phyloP scores from a whole-genome alignment of 1,140 invertebrate species.

The Branchinecta lynchi region DNA sequence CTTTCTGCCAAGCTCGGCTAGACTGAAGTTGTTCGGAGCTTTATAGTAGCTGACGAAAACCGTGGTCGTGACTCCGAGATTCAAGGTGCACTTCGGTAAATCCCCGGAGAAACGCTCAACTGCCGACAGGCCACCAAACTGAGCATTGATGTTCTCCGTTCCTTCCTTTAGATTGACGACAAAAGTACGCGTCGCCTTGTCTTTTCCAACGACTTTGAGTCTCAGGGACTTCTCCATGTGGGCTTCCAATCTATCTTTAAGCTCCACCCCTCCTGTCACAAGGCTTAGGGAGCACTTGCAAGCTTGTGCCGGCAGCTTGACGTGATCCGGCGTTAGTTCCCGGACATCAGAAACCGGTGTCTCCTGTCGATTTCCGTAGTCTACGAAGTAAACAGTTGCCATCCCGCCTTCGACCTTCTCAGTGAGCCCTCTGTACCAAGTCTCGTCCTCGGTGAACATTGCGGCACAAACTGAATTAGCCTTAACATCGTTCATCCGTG shows the following conservation, averaged over 20 bases:
- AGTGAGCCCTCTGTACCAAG: constrained; percentile 66
- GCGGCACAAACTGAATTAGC: constrained; percentile 50
- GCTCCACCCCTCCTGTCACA: constrained; percentile 39
- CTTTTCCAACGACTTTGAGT: constrained; percentile 34
- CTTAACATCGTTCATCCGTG: constrained; percentile 25
- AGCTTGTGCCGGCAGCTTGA: constrained; percentile 49
- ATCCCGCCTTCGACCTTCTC: constrained; percentile 47
- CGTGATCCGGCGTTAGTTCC: constrained; percentile 45
- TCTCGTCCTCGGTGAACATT: constrained; percentile 49
- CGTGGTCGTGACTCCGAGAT: background rate
- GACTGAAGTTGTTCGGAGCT: background rate
- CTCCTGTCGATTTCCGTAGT: constrained; percentile 52
- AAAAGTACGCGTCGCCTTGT: background rate
- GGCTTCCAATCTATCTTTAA: constrained; percentile 29
- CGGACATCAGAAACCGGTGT: constrained; percentile 39
- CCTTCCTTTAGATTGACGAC: background rate
- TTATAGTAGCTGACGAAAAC: background rate
- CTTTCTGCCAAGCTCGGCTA: background rate
- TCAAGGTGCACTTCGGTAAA: background rate
- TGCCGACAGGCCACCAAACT: background rate
- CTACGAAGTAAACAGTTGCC: constrained; percentile 58
- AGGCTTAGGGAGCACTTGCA: constrained; percentile 44
- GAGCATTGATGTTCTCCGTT: constrained; percentile 11
- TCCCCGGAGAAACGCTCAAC: background rate
- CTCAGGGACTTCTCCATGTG: constrained; percentile 41